A percentile compares a stretch with the other conserved stretches of the same genome.
phyloP scores from a whole-genome alignment of 2,888 invertebrate species.

The Drosophila conformis region DNA sequence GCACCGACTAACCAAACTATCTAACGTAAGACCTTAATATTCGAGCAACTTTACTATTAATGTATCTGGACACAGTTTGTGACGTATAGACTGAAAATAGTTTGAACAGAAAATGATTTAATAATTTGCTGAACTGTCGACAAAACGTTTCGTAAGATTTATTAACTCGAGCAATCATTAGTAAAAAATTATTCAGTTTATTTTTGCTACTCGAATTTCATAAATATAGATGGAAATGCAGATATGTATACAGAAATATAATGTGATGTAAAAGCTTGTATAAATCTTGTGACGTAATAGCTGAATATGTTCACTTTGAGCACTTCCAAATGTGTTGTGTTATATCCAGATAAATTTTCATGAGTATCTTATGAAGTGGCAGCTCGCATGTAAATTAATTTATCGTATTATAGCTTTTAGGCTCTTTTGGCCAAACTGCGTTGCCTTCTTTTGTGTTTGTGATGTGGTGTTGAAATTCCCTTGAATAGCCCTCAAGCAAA shows the following conservation, averaged over 20 bases:
- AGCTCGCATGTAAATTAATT: conserved; percentile 51
- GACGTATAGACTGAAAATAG: neutral
- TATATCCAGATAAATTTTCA: conserved; percentile 29
- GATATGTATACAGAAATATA: neutral
- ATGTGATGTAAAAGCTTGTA: neutral
- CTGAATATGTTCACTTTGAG: neutral
- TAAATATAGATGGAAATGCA: neutral
- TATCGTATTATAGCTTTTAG: conserved; percentile 59
- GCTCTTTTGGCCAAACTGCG: conserved; percentile 25
- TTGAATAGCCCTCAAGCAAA: conserved; percentile 31
- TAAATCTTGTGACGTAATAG: neutral
- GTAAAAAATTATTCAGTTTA: neutral
- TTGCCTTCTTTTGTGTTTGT: conserved; percentile 30
- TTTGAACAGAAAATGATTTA: conserved; percentile 11
- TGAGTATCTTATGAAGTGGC: conserved; percentile 47
- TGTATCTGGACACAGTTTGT: conserved; percentile 7
- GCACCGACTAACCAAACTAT: conserved; percentile 24
- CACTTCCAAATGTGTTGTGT: conserved; percentile 2
- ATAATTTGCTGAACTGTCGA: neutral
- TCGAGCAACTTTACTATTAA: conserved; percentile 14
- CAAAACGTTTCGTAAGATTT: conserved; percentile 6
- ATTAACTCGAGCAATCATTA: neutral
- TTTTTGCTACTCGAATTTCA: neutral
- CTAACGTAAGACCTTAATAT: conserved; percentile 13
- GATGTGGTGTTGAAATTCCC: conserved; percentile 58